Conservation (phyloP, 35 echinoderm and acorn worm genomes). For the Apostichopus parvimensis region DNA sequence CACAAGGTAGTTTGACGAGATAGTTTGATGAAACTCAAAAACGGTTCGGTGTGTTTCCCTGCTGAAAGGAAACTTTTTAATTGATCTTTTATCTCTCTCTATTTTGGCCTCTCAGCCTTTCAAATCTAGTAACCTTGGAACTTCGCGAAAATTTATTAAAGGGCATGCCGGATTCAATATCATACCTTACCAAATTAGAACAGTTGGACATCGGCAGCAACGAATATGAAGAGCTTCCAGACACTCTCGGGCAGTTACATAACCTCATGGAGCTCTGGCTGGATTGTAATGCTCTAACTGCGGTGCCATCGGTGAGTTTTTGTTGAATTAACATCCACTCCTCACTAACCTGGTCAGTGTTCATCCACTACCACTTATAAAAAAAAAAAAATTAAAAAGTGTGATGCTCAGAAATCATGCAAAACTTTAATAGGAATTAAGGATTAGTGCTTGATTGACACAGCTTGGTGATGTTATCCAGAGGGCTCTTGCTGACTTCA, state of each 20-base stretch:
- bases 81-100: not conserved
- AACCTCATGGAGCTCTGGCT: conserved; percentile 90
- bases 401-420: no score
- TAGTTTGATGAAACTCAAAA: no score
- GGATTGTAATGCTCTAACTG: conserved; percentile 83
- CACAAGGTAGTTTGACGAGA: no score
- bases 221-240: conserved; percentile 91
- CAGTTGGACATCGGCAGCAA: conserved; percentile 92
- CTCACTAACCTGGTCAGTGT: no score
- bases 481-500: no score
- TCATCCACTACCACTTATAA: no score
- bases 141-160: conserved; percentile 95
- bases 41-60: no score
- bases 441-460: no score
- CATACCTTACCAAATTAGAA: conserved; percentile 89
- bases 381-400: no score
- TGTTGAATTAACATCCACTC: not conserved
- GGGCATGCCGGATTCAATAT: conserved; percentile 79
- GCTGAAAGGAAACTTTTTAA: no score
- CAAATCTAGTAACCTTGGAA: conserved; percentile 89
- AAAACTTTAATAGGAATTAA: no score
- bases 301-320: conserved; percentile 77
- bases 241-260: conserved; percentile 80
- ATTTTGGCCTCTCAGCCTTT: conserved; percentile 66
- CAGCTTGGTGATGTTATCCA: no score